Conservation (phyloP, 2,797 vertebrate species). For the Moxostoma hubbsi region DNA sequence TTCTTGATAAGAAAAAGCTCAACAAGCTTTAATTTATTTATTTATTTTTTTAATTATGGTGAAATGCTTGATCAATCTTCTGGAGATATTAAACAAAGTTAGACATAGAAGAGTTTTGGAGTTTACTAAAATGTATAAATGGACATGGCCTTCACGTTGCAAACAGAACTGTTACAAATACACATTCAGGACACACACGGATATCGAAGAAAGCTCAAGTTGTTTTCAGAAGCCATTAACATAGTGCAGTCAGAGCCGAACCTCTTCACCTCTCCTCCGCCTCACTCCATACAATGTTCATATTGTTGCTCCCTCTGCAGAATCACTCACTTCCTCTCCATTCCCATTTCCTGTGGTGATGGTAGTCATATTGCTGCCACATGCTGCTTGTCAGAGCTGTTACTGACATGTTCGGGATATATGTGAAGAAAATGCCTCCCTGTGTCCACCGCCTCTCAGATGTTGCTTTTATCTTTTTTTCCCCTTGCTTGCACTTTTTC, state of each 20-base stretch:
- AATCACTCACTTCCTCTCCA: conserved; percentile 35
- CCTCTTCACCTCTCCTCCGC: background rate
- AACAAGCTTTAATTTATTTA: too few species aligned
- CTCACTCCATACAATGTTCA: conserved; percentile 22
- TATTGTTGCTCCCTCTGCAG: conserved; percentile 3
- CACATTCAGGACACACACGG: background rate
- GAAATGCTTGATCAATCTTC: too few species aligned
- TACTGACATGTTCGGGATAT: conserved; percentile 13
- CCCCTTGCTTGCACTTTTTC: background rate
- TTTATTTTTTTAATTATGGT: too few species aligned
- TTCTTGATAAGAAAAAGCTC: too few species aligned
- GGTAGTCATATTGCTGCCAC: conserved; percentile 39
- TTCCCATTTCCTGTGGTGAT: background rate
- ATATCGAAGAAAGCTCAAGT: background rate
- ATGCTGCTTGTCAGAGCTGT: conserved; percentile 36
- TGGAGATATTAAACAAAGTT: too few species aligned
- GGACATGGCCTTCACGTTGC: too few species aligned
- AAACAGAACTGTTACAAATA: too few species aligned
- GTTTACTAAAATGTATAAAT: too few species aligned
- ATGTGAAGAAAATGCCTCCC: conserved; percentile 24
- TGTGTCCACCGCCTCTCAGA: conserved; percentile 24
- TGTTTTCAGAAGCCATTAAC: background rate
- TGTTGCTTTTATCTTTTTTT: background rate
- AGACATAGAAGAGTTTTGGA: too few species aligned
- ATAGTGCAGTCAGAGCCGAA: too few species aligned